Evolutionary conservation across 37 sponge, comb jelly and placozoan genomes (phyloP), one percentile per base, ranked within the genome.

Genomic region (Halichondria panicea): DNA sequence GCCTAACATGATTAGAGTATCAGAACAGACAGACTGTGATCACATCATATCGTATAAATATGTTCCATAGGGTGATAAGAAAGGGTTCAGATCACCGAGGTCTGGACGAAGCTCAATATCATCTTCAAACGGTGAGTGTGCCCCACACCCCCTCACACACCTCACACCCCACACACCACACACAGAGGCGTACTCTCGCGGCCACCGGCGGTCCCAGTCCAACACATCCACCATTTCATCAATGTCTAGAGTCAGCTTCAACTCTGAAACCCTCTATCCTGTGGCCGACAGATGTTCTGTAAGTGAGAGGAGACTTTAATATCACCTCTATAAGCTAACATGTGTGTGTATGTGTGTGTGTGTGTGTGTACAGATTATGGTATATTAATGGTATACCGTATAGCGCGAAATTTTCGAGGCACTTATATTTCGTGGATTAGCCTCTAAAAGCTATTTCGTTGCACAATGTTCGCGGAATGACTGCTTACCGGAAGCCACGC

Each of bases 181-280:
- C n/a, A 7, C 60, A 79, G 80, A 79, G 22, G 37, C 69, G n/a
- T 79, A 55, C 63, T 63, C 65, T 30, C 57, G 88, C 18, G 74
- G 82, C 46, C 88, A 87, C 41, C 63, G 67, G 22, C 63, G 89
- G 1, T 83, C 83, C 9, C 77, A 72, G 36, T 88, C 89, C 4
- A 87, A 87, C 62, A 75, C 81, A 8, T 87, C 88, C 46, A 76
- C 61, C 52, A 65, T 66, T 13, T 83, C 84, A 4, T 74, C 38
- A 12, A 76, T 76, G 38, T 77, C 79, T 25, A 54, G 79, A 36
- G 78, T 77, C 65, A 85, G 87, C 63, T 80, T 58, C 68, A 79
- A 59, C 33, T 87, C 66, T 37, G 87, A 80, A 28, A 57, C 66
- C 42, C 56, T 38, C 73, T 63, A 74, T 33, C 30, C 55, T 22